A percentile compares a stretch with the other conserved stretches of the same genome.
Evolutionary conservation across 2,888 invertebrate genomes (phyloP).

Genomic region (Allophyes oxyacanthae): DNA sequence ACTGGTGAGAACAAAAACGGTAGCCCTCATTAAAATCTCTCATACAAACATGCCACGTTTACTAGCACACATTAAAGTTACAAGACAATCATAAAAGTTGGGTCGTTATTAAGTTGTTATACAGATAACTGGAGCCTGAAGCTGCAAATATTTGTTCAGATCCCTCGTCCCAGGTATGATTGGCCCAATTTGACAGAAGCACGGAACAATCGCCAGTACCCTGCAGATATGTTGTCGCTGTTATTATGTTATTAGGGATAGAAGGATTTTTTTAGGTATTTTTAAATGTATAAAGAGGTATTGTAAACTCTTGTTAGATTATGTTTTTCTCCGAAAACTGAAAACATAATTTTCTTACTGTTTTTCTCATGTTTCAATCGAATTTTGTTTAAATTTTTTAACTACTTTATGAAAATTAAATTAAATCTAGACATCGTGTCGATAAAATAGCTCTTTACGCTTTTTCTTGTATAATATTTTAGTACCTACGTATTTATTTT

Average conservation of each 20-base stretch:
- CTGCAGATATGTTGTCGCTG: conserved; percentile 62
- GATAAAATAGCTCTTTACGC: too few species aligned
- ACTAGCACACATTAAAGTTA: conserved; percentile 25
- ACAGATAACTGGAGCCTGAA: conserved; percentile 58
- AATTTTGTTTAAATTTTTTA: too few species aligned
- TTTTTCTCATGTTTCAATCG: too few species aligned
- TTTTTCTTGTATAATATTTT: too few species aligned
- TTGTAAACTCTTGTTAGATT: not conserved
- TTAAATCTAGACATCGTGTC: too few species aligned
- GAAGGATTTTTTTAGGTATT: conserved; percentile 21
- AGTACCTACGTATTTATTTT: too few species aligned
- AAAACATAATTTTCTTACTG: too few species aligned
- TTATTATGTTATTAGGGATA: conserved; percentile 50
- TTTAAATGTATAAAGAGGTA: conserved; percentile 6
- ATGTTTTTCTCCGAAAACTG: too few species aligned
- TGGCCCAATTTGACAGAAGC: conserved; percentile 79
- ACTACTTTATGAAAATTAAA: too few species aligned
- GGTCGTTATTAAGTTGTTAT: conserved; percentile 55
- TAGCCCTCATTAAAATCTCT: not conserved
- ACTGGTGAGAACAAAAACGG: too few species aligned
- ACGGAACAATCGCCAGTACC: conserved; percentile 65
- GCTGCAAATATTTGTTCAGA: conserved; percentile 79
- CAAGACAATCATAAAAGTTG: conserved; percentile 47
- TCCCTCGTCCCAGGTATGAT: conserved; percentile 71
- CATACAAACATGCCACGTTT: conserved; percentile 1